Conservation (phyloP, 2,888 invertebrate genomes). For the Toxonevra muliebris region DNA sequence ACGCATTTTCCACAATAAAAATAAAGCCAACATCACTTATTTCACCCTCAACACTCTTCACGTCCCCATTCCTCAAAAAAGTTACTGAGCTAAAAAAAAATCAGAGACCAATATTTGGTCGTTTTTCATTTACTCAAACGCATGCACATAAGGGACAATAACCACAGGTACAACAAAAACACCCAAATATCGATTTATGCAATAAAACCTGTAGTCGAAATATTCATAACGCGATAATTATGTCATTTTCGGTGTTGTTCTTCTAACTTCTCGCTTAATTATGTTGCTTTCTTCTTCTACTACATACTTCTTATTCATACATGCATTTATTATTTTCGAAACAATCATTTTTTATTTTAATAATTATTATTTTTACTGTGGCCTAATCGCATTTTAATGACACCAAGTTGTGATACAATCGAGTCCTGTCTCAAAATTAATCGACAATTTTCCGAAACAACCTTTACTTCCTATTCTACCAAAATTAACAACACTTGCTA, state of each 20-base stretch:
- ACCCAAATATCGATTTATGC: too few species aligned
- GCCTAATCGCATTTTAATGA: constrained; percentile 37
- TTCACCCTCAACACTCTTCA: too few species aligned
- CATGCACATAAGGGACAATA: neutral
- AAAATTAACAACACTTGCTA: neutral
- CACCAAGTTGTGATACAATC: neutral
- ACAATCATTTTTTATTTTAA: neutral
- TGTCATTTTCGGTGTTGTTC: too few species aligned
- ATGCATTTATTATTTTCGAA: constrained; percentile 37
- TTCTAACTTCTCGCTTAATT: constrained; percentile 32
- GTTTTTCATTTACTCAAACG: too few species aligned
- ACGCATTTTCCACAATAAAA: too few species aligned
- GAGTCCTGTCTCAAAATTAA: neutral
- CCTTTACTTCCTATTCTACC: neutral
- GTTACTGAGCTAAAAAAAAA: too few species aligned
- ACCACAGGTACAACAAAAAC: neutral
- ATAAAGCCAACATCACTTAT: too few species aligned
- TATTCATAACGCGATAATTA: too few species aligned
- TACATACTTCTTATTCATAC: too few species aligned
- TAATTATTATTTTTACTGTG: constrained; percentile 3
- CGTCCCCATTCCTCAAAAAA: too few species aligned
- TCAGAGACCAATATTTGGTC: too few species aligned
- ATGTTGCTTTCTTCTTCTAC: constrained; percentile 6
- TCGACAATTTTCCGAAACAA: constrained; percentile 3
- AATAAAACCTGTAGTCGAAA: too few species aligned